A percentile compares a stretch with the other conserved stretches of the same genome.
Evolutionary conservation across 2,113 vertebrate genomes (phyloP).

Genomic region (Campylorhamphus procurvoides): DNA sequence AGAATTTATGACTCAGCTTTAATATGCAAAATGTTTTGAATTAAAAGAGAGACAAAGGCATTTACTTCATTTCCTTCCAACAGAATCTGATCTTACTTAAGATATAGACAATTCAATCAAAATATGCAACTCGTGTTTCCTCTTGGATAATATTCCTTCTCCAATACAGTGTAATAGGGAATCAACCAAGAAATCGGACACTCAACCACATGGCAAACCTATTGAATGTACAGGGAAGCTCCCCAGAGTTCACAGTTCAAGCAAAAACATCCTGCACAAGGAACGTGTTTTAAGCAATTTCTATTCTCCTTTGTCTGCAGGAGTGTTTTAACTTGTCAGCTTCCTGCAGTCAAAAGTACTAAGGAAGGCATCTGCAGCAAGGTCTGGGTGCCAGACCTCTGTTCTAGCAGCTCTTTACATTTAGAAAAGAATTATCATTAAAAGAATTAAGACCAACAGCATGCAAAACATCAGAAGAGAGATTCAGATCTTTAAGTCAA

Average conservation of each 20-base stretch:
- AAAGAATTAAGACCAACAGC: not conserved
- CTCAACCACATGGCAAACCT: not conserved
- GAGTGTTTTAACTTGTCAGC: not conserved
- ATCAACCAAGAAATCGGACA: conserved; percentile 2
- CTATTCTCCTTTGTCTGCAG: not conserved
- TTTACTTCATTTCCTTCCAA: conserved; percentile 42
- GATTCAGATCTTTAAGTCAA: not conserved
- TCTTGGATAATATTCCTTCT: not conserved
- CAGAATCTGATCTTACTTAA: conserved; percentile 30
- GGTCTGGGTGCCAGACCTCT: not conserved
- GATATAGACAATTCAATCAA: conserved; percentile 15
- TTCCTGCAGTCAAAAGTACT: not conserved
- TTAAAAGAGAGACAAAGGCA: conserved; percentile 35
- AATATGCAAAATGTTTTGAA: conserved; percentile 38
- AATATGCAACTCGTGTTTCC: conserved; percentile 6
- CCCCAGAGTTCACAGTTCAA: not conserved
- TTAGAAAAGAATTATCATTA: not conserved
- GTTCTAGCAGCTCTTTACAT: not conserved
- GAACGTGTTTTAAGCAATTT: not conserved
- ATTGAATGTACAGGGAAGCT: not conserved
- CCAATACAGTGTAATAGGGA: not conserved
- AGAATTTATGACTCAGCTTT: conserved; percentile 62
- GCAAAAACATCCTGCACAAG: not conserved
- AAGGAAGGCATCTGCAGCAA: not conserved
- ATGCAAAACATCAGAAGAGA: not conserved